A percentile compares a stretch with the other conserved stretches of the same genome.
Conservation (phyloP, 2,797 vertebrate species). For the Pseudomugil tenellus region DNA sequence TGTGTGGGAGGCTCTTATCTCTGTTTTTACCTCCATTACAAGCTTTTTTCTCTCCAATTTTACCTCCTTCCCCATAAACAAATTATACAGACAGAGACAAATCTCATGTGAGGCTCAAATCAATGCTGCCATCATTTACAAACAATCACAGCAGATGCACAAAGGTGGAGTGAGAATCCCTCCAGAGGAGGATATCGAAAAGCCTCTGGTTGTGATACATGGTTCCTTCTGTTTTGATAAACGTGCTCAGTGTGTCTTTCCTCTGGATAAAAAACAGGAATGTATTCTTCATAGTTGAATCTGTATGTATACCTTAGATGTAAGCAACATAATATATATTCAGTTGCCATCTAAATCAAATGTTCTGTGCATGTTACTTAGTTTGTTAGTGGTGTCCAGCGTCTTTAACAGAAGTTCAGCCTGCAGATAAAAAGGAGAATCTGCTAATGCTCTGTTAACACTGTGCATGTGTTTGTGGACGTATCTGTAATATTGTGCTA, state of each 20-base stretch:
- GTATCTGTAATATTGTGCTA: constrained; percentile 28
- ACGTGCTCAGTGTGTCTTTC: constrained; percentile 11
- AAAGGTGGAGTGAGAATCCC: constrained; percentile 50
- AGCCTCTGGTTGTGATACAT: constrained; percentile 41
- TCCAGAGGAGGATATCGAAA: constrained; percentile 40
- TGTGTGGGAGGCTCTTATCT: constrained; percentile 62
- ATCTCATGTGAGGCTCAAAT: constrained; percentile 52
- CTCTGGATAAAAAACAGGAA: constrained; percentile 25
- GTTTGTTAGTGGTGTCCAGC: not conserved
- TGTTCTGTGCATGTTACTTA: not conserved
- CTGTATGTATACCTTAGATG: not conserved
- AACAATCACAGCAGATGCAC: constrained; percentile 54
- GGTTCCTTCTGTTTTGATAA: constrained; percentile 35
- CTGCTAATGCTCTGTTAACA: not conserved
- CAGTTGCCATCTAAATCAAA: not conserved
- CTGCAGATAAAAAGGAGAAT: not conserved
- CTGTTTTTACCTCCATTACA: constrained; percentile 57
- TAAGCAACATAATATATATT: not conserved
- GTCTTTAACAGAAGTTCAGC: not conserved
- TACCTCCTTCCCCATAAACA: constrained; percentile 58
- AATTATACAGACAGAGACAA: constrained; percentile 58
- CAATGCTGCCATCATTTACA: constrained; percentile 64
- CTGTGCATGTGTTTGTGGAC: not conserved
- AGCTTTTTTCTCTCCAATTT: constrained; percentile 47
- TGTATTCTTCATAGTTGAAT: constrained; percentile 3